Evolutionary conservation across 2,797 vertebrate species (phyloP).

Genomic region (Acridotheres tristis): DNA sequence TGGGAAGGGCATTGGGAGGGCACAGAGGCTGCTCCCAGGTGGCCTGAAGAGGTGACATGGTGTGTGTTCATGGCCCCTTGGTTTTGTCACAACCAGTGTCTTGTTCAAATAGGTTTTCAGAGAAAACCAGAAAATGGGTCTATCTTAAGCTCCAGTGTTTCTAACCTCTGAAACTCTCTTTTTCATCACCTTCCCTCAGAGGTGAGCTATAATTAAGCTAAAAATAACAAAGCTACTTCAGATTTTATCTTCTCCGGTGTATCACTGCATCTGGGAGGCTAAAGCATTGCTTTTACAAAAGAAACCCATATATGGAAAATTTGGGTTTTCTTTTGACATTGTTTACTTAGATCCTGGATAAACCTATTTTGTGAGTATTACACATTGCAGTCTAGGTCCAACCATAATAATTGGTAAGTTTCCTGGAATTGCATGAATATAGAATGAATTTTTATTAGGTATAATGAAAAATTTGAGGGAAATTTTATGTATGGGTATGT

Average conservation of each 20-base stretch:
- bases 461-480: not conserved
- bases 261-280: not conserved
- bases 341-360: not conserved
- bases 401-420: not conserved
- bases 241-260: not conserved
- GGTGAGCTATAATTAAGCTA: not conserved
- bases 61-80: not conserved
- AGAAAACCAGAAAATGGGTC: not conserved
- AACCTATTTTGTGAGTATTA: not conserved
- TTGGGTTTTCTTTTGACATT: not conserved
- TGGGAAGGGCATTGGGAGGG: not conserved
- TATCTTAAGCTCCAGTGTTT: not conserved
- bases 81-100: not conserved
- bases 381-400: not conserved
- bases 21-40: not conserved
- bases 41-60: accelerated
- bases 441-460: not conserved
- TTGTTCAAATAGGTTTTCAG: not conserved
- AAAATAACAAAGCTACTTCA: not conserved
- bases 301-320: not conserved
- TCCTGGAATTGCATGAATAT: not conserved
- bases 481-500: not conserved
- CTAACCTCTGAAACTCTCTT: not conserved
- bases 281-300: not conserved
- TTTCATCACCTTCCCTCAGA: not conserved